Conservation (phyloP, 2,797 vertebrate species). For the Miichthys miiuy region DNA sequence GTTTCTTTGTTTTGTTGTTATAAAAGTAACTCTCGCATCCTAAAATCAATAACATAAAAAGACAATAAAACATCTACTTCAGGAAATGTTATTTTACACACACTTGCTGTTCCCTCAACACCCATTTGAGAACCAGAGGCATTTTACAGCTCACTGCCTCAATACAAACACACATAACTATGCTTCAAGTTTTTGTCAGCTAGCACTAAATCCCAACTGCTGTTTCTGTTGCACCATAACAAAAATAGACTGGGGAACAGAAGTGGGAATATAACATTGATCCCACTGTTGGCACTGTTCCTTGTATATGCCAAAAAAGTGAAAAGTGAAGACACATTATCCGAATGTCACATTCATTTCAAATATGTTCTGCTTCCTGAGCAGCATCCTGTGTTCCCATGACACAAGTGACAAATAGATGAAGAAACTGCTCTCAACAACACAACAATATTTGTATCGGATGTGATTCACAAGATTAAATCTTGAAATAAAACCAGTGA, state of each 20-base stretch:
- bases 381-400: background rate
- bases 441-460: background rate
- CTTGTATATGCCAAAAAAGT: background rate
- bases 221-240: slow-evolving; percentile 10
- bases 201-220: slow-evolving; percentile 29
- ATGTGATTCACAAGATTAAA: background rate
- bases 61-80: background rate
- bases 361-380: slow-evolving; percentile 1
- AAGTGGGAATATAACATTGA: slow-evolving; percentile 27
- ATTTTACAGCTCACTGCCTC: slow-evolving; percentile 35
- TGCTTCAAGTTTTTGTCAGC: slow-evolving; percentile 38
- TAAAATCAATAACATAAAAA: background rate
- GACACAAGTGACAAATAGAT: background rate
- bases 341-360: background rate
- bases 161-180: slow-evolving; percentile 23
- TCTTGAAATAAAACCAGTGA: background rate
- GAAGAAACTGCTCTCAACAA: background rate
- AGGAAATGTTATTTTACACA: background rate
- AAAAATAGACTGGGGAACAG: background rate
- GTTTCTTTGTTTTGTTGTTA: background rate
- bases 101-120: slow-evolving; percentile 17
- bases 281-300: slow-evolving; percentile 2
- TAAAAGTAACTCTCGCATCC: background rate
- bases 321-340: background rate
- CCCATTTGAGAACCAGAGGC: slow-evolving; percentile 13